Percentiles rank a stretch among this genome's conserved stretches.
Conservation (phyloP, 2,113 vertebrate genomes). For the Mesembrinibis cayennensis region DNA sequence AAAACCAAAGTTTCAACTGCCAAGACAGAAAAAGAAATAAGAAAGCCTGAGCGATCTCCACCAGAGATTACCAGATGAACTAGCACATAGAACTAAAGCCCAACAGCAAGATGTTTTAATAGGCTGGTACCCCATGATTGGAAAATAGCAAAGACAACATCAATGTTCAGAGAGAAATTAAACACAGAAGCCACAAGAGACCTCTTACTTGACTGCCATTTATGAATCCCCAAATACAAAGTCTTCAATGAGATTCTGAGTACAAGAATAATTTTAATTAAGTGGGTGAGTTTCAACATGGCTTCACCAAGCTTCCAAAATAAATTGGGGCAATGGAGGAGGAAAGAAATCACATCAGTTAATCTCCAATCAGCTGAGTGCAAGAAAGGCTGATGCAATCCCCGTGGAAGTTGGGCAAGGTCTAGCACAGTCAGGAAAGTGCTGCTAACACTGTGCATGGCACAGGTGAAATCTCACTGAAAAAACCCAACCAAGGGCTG, state of each 20-base stretch:
- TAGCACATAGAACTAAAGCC: not conserved
- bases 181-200: not conserved
- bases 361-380: not conserved
- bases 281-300: not conserved
- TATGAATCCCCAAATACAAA: not conserved
- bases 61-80: not conserved
- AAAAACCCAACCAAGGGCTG: not conserved
- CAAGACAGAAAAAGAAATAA: not conserved
- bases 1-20: not conserved
- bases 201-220: not conserved
- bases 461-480: not conserved
- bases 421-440: not conserved
- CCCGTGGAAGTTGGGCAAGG: not conserved
- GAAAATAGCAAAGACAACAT: not conserved
- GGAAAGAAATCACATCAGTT: not conserved
- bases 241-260: not conserved
- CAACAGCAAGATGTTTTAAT: not conserved
- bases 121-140: accelerated
- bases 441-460: accelerated
- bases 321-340: not conserved
- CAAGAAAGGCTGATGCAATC: slow-evolving; percentile 41
- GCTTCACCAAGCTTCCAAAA: not conserved
- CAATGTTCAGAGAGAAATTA: not conserved
- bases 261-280: not conserved
- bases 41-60: not conserved